A percentile compares a stretch with the other conserved stretches of the same genome.
phyloP scores from a whole-genome alignment of 2,888 invertebrate genomes.

The Ectemnius cavifrons region DNA sequence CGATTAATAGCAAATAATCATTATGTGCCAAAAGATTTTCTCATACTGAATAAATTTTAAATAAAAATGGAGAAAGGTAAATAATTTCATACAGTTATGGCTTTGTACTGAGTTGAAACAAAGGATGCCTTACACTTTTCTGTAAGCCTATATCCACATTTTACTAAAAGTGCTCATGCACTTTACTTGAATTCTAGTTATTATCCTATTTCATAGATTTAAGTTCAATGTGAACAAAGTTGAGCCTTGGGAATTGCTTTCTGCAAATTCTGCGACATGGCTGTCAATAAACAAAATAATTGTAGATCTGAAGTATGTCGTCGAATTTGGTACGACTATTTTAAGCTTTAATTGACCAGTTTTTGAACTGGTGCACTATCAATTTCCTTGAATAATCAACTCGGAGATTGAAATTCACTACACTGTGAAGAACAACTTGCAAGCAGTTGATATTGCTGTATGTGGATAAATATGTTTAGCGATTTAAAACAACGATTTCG shows the following conservation, averaged over 20 bases:
- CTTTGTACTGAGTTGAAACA: slow-evolving; percentile 36
- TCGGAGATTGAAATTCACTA: too few species aligned
- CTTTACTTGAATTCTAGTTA: slow-evolving; percentile 13
- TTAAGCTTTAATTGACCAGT: slow-evolving; percentile 19
- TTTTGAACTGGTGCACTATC: too few species aligned
- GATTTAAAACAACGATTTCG: slow-evolving; percentile 72
- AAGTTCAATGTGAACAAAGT: slow-evolving; percentile 6
- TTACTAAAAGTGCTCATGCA: background rate
- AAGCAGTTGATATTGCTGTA: too few species aligned
- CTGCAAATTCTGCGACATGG: background rate
- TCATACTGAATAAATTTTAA: slow-evolving; percentile 6
- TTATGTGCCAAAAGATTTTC: slow-evolving; percentile 26
- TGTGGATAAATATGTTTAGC: too few species aligned
- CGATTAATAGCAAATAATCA: slow-evolving; percentile 24
- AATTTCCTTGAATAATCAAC: too few species aligned
- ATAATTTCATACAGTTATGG: slow-evolving; percentile 26
- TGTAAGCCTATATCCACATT: too few species aligned
- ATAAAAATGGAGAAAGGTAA: slow-evolving; percentile 11
- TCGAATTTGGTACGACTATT: slow-evolving; percentile 21
- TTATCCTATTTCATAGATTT: slow-evolving; percentile 8
- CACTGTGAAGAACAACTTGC: too few species aligned
- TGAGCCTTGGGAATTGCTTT: background rate
- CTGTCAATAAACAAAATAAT: background rate
- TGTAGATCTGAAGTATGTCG: slow-evolving; percentile 21
- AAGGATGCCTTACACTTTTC: too few species aligned